Evolutionary conservation across 2,888 invertebrate genomes (phyloP).

Genomic region (Neelides folsomi): DNA sequence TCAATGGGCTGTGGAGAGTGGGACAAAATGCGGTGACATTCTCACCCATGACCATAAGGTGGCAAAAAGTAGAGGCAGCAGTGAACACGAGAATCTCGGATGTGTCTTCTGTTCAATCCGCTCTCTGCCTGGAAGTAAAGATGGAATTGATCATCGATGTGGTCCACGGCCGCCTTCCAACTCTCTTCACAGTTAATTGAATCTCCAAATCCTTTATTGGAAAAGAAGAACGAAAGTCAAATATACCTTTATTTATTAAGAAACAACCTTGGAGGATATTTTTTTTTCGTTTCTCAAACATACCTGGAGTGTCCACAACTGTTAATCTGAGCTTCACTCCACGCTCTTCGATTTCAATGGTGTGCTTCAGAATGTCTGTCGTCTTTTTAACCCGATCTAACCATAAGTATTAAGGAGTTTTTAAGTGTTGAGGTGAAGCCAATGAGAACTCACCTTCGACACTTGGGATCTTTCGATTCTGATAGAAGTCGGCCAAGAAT

Average conservation of each 20-base stretch:
- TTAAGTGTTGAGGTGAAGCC: not conserved
- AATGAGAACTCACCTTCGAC: slow-evolving; percentile 19
- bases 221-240: slow-evolving; percentile 3
- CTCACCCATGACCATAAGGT: slow-evolving; percentile 85
- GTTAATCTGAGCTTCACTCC: slow-evolving; percentile 81
- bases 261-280: too few species aligned
- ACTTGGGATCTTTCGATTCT: slow-evolving; percentile 51
- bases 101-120: slow-evolving; percentile 83
- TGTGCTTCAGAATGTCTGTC: slow-evolving; percentile 51
- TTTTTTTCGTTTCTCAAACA: slow-evolving; percentile 11
- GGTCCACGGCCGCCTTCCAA: slow-evolving; percentile 79
- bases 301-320: slow-evolving; percentile 83
- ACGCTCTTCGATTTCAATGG: slow-evolving; percentile 88
- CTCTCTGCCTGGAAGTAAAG: slow-evolving; percentile 77
- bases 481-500: slow-evolving; percentile 87
- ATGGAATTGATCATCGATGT: slow-evolving; percentile 75
- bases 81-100: slow-evolving; percentile 89
- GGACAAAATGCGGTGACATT: too few species aligned
- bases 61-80: slow-evolving; percentile 92
- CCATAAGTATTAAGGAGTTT: not conserved
- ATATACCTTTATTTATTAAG: too few species aligned
- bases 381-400: slow-evolving; percentile 48
- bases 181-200: slow-evolving; percentile 86
- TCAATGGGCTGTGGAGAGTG: too few species aligned
- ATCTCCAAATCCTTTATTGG: slow-evolving; percentile 62